phyloP scores from a whole-genome alignment of 2,888 invertebrate genomes.

The Ceratothoa steindachneri region DNA sequence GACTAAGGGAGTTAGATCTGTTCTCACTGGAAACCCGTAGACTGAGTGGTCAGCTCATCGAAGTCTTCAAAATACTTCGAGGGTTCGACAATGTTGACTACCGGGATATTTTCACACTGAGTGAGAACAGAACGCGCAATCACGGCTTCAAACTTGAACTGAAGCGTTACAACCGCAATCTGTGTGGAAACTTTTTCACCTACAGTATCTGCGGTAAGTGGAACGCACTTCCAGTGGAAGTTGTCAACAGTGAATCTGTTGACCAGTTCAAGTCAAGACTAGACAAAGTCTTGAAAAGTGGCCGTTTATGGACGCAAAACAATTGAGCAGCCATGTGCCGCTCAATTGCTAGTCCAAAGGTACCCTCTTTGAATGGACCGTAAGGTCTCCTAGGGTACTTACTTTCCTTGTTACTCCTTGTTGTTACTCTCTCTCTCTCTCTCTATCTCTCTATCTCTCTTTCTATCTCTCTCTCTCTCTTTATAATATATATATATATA shows the following conservation, averaged over 20 bases:
- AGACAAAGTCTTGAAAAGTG: not conserved
- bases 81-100: not conserved
- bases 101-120: not conserved
- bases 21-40: not conserved
- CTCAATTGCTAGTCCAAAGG: too few species aligned
- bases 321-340: not conserved
- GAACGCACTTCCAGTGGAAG: not conserved
- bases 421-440: not conserved
- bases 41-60: not conserved
- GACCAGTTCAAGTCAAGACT: not conserved
- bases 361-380: not conserved
- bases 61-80: not conserved
- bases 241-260: not conserved
- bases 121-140: not conserved
- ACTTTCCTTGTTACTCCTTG: not conserved
- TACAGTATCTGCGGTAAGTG: not conserved
- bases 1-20: not conserved
- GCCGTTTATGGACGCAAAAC: not conserved
- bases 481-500: not conserved
- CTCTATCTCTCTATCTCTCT: not conserved
- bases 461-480: conserved; percentile 13
- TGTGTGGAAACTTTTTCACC: not conserved
- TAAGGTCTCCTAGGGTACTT: not conserved
- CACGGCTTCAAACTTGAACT: not conserved
- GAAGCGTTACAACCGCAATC: not conserved